Evolutionary conservation across 2,113 vertebrate species (phyloP).

Genomic region (Sebastes fasciatus): DNA sequence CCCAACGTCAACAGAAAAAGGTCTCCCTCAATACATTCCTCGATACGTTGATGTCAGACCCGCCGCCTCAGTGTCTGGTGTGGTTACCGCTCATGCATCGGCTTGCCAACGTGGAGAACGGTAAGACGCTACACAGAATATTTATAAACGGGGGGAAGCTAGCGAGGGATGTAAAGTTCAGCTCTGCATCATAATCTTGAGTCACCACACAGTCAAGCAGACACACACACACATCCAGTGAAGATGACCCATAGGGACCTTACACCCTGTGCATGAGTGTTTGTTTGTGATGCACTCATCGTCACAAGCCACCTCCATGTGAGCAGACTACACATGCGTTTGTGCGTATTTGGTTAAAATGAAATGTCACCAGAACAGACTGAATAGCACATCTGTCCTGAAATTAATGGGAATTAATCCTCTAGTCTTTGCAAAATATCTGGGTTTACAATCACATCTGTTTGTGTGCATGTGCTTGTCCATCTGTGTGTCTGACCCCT

Average conservation of each 20-base stretch:
- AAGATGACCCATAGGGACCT: slow-evolving; percentile 44
- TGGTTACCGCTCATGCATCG: slow-evolving; percentile 98
- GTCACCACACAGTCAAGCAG: slow-evolving; percentile 33
- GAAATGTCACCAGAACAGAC: neutral
- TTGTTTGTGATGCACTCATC: slow-evolving; percentile 30
- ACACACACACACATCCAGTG: slow-evolving; percentile 9
- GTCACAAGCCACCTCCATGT: slow-evolving; percentile 33
- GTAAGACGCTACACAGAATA: slow-evolving; percentile 78
- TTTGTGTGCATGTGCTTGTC: slow-evolving; percentile 31
- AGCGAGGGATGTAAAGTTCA: slow-evolving; percentile 48
- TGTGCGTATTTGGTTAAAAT: slow-evolving; percentile 15
- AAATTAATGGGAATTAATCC: slow-evolving; percentile 48
- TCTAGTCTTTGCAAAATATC: slow-evolving; percentile 34
- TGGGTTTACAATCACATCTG: slow-evolving; percentile 54
- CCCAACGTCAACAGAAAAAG: slow-evolving; percentile 90
- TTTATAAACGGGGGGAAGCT: neutral
- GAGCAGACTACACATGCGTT: slow-evolving; percentile 24
- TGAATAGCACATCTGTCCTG: slow-evolving; percentile 23
- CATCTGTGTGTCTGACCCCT: slow-evolving; percentile 54
- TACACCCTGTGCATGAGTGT: slow-evolving; percentile 23
- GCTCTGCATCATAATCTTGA: slow-evolving; percentile 59
- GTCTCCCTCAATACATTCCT: slow-evolving; percentile 97
- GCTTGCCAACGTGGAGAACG: slow-evolving; percentile 98
- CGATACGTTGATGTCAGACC: slow-evolving; percentile 98
- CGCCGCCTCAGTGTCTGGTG: slow-evolving; percentile 97